phyloP scores from a whole-genome alignment of 2,888 invertebrate genomes.

The Apamea crenata region DNA sequence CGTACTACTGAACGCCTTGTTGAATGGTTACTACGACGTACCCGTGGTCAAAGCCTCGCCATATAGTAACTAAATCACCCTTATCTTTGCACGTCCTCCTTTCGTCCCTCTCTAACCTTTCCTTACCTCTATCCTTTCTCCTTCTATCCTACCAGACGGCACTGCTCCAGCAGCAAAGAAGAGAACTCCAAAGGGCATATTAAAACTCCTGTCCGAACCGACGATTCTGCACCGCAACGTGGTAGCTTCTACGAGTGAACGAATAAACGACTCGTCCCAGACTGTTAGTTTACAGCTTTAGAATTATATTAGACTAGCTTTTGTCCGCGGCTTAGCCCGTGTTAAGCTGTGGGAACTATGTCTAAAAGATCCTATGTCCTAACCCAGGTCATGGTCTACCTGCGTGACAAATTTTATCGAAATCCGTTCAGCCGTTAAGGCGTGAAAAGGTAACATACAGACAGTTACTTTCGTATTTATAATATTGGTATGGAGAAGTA shows the following conservation, averaged over 20 bases:
- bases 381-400: background rate
- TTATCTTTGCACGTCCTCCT: no score
- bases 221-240: constrained; percentile 45
- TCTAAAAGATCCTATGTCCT: background rate
- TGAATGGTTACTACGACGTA: background rate
- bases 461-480: no score
- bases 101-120: constrained; percentile 1
- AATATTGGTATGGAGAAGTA: background rate
- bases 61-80: background rate
- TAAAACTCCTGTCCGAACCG: constrained; percentile 50
- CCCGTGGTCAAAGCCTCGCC: background rate
- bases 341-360: background rate
- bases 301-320: background rate
- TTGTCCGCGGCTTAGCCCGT: background rate
- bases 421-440: background rate
- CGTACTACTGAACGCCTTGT: background rate
- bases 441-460: no score
- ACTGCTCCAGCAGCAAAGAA: constrained; percentile 9
- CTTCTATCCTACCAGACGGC: constrained; percentile 26
- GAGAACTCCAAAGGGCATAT: constrained; percentile 36
- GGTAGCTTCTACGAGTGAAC: constrained; percentile 41
- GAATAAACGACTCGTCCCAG: constrained; percentile 42
- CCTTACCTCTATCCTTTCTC: constrained; percentile 16
- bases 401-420: background rate
- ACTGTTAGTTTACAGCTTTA: constrained; percentile 71